Evolutionary conservation across 2,888 invertebrate species (phyloP), one percentile per base, ranked within the genome.

Genomic region (Luperina testacea): DNA sequence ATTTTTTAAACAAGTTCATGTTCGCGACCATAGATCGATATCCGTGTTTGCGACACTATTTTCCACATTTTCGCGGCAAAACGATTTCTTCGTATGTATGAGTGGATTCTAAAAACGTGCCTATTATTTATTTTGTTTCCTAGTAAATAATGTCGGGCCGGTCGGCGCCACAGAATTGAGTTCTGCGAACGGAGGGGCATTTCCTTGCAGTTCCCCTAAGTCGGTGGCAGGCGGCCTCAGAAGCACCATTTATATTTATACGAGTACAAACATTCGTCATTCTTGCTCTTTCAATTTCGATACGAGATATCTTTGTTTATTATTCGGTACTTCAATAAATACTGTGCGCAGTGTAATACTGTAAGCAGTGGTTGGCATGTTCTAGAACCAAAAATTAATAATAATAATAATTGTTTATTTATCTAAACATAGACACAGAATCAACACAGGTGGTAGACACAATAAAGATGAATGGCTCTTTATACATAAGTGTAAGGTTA

Each of bases 41-140:
- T 32, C 32, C 32, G 32, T 32, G 32, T 71, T 45, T 9, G 77
- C 72, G 51, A 73, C 80, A 76, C 24, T 48, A 63, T 65, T 75
- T 69, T 75, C 72, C 65, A 82, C 65, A 78, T 71, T 57, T 84
- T 84, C 42, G 70, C 75, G 86, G 86, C 82, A 75, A 88, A 90
- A 90, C 85, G 89, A 87, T 90, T 92, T 91, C 90, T 81, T 75
- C 83, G 84, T 88, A 91, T 84, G 84, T 81, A 83, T 83, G 82
- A 87, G 87, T 90, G 87, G 85, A 91, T 94, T 94, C 93, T 92
- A 90, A 93, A 93, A 93, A 93, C 91, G 78, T 88, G 89, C 88
- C 91, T 92, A 94, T 94, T 94, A 95, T 94, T 94, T 94, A 95
- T 95, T 94, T 93, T 91, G 90, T 93, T 94, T 94, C 94, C 92